Evolutionary conservation across 2,113 vertebrate genomes (phyloP), one percentile per base, ranked within the genome.

Genomic region (Macrotus californicus): DNA sequence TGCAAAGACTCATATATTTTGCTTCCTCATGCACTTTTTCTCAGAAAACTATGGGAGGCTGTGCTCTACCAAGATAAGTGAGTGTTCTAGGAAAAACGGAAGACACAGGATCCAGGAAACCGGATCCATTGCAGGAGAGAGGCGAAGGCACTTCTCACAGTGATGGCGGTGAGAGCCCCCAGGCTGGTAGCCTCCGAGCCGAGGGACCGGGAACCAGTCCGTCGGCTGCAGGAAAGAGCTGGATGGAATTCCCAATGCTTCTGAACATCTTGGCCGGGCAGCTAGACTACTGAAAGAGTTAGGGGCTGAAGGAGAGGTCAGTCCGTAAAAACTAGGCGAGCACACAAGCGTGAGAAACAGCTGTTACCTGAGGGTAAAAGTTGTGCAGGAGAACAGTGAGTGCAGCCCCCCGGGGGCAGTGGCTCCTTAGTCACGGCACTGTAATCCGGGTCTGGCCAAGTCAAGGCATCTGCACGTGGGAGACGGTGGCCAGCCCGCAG

Each of bases 401-500:
- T 75, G 24, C 59, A 6, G 36, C 8, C 24, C 26, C 80, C 79
- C 31, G 21, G 64, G 66, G 73, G 43, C 5, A 0, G 41, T 4
- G 34, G 24, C 34, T 24, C 2, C n/a, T 54, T 14, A 34, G 66
- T 64, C 93, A 29, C 11, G 24, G 52, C 10, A 6, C 39, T 0
- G 2, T 22, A 19, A 7, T 59, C 61, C 43, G 2, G 24, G 26
- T n/a, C 61, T 4, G 22, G 24, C 16, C 52, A 52, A 56, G 7
- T 18, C 2, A 19, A 69, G 39, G 43, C 36, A 0, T 1, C 6
- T 2, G 72, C 6, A 5, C 4, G 0, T 24, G n/a, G 46, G 4
- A 9, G 7, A 14, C 9, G 24, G 36, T 12, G 7, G 34, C 36
- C 11, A 31, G 34, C 31, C 5, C 5, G 11, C 10, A 31, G 5